These are phyloP conservation scores for Drosophila barbarae DNA, from an alignment of 2,888 invertebrate genomes.

Conservation along the genomic window DNA sequence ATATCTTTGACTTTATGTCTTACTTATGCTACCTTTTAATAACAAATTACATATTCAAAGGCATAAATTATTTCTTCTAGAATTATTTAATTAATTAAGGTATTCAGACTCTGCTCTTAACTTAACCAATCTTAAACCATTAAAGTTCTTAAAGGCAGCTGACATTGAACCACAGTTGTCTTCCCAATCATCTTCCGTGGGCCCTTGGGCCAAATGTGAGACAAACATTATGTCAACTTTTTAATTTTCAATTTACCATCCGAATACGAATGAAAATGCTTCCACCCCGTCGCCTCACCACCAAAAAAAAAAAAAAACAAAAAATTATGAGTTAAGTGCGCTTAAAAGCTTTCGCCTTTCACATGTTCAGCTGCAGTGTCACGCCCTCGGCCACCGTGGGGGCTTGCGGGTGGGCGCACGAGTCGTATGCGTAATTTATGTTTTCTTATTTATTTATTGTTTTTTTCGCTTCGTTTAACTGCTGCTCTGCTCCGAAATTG, in stretches of 20 bases:
- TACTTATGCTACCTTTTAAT: background rate
- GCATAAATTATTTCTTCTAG: accelerated
- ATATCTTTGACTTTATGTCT: background rate
- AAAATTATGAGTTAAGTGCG: slow-evolving; percentile 72
- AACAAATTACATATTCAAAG: background rate
- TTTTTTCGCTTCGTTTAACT: slow-evolving; percentile 41
- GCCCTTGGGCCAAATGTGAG: slow-evolving; percentile 20
- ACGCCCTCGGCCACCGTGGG: slow-evolving; percentile 6
- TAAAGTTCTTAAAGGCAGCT: background rate
- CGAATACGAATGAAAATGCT: slow-evolving; percentile 29
- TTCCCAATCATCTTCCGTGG: slow-evolving; percentile 14
- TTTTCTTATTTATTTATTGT: slow-evolving; percentile 59
- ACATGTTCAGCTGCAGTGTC: slow-evolving; percentile 41
- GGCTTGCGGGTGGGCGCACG: slow-evolving; percentile 24
- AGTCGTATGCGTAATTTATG: slow-evolving; percentile 58
- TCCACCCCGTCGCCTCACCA: slow-evolving; percentile 19
- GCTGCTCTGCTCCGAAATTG: slow-evolving; percentile 48
- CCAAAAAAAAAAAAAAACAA: slow-evolving; percentile 18
- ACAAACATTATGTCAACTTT: slow-evolving; percentile 62
- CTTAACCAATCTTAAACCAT: background rate
- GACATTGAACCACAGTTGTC: slow-evolving; percentile 9
- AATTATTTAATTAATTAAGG: background rate
- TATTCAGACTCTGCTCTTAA: background rate
- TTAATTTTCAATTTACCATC: slow-evolving; percentile 69
- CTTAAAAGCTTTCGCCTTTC: slow-evolving; percentile 71